A percentile compares a stretch with the other conserved stretches of the same genome.
Conservation (phyloP, 1,140 invertebrate species). For the Heterodera schachtii region DNA sequence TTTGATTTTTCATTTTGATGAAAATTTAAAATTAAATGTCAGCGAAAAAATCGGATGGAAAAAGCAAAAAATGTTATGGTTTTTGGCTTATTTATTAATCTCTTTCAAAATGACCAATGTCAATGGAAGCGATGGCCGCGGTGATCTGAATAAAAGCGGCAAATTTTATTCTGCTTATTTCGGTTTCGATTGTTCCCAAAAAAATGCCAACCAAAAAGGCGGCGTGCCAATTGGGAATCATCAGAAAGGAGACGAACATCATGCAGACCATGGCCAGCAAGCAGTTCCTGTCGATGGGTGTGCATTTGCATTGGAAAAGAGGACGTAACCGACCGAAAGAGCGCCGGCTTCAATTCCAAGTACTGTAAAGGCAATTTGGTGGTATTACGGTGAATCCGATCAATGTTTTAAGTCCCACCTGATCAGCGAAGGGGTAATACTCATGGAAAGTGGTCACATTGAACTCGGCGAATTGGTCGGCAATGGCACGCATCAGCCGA, state of each 20-base stretch:
- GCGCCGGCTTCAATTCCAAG: constrained; percentile 67
- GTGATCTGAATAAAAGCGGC: constrained; percentile 71
- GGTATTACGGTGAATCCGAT: not conserved
- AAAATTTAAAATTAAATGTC: no score
- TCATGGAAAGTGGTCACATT: constrained; percentile 66
- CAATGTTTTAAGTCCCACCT: constrained; percentile 25
- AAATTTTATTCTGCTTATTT: constrained; percentile 64
- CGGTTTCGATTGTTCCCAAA: not conserved
- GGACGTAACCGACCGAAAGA: constrained; percentile 68
- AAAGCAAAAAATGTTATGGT: no score
- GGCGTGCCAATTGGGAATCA: constrained; percentile 39
- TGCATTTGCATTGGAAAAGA: not conserved
- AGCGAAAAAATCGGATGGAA: no score
- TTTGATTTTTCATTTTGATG: no score
- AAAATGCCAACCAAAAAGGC: constrained; percentile 20
- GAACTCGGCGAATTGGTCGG: constrained; percentile 52
- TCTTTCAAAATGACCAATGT: constrained; percentile 71
- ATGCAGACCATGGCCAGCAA: constrained; percentile 79
- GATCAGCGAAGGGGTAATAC: constrained; percentile 65
- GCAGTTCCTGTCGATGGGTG: constrained; percentile 72
- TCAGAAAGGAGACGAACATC: constrained; percentile 71
- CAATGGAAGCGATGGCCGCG: constrained; percentile 77
- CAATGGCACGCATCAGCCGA: constrained; percentile 59
- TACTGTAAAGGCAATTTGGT: constrained; percentile 30
- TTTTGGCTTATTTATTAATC: no score